Base-by-base conservation (phyloP, 2,797 vertebrate genomes). In the Rhynchotus rufescens region DNA sequence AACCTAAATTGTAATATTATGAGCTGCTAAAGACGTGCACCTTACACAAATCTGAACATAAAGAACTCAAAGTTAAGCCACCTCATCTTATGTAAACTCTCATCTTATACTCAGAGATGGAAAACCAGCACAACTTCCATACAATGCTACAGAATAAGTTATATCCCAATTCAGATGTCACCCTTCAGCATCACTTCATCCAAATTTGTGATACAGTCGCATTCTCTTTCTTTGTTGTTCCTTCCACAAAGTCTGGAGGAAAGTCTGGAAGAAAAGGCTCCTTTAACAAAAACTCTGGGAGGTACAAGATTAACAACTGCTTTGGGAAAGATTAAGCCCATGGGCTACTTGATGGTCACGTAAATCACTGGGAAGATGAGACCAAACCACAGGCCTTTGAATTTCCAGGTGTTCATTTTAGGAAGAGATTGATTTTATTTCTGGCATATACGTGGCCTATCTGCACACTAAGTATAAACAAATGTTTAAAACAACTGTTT, bases 101-200 rank as follows among this genome's bases (percentile, higher is more conserved):
- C 34, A 20, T 80, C 36, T 26, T 61, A 28, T 80, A 78, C 32
- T 9, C 40, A 67, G 52, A 68, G 14, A 56, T 36, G 44, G 69
- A 89, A 96, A 94, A 80, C 32, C 15, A 76, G 44, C 40, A 84
- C 47, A 64, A 80, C 12, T 64, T 87, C 62, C 78, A 36, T 34
- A 57, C 26, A 67, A 9, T 32, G 21, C 65, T 78, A 62, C 22
- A 68, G 66, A 72, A 75, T 67, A 36, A 78, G 88, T 84, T 59
- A 77, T 9, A 20, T 26, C 30, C 44, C 12, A 49, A 15, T 75
- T 69, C 3, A 1, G 30, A 66, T 36, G 40, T n/a, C 64, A 67
- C 32, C 34, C 91, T 89, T 88, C 67, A 92, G 40, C 10, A 57
- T 26, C 42, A 71, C 51, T 77, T 83, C 62, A 66, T 56, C 26